Evolutionary conservation across 92 coral and sea anemone genomes (phyloP), one percentile per base, ranked within the genome.

Genomic region (Epizoanthus illoricatus): DNA sequence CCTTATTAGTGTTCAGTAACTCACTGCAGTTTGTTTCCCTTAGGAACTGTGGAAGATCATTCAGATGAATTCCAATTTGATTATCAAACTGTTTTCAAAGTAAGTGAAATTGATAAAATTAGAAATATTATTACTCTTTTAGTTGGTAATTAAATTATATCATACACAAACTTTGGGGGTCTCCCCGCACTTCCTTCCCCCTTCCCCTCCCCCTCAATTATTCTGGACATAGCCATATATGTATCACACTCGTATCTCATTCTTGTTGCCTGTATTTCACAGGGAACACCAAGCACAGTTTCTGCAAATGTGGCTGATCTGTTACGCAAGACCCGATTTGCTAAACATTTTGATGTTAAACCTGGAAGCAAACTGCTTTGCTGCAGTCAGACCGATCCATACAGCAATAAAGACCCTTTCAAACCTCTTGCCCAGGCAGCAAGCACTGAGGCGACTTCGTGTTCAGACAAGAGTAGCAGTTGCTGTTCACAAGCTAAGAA

Each of bases 11-110:
- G 18, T 2, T 40, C 10, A 33, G 21, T 63, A 24, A 10, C 18
- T 16, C 67, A 56, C 39, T 2, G 40, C n/a, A 13, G 5, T 21
- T 64, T 5, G 11, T 56, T 41, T 24, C 21, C 52, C 5, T 63
- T 13, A 94, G 98, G 97, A 84, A 65, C 97, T 2, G 88, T 94
- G 55, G 84, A 68, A 16, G 90, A 86, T 80, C 84, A 71, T 80
- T 89, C 98, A 19, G 92, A 85, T 5, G 88, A 90, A 63, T 90
- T 92, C 87, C 84, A 90, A 84, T 94, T 92, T 84, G 90, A 87
- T 69, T 79, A 84, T n/a, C 63, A 80, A 63, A 86, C 84, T 42
- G 85, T 71, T 45, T 89, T 94, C 52, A 92, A 90, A 84, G 98
- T 94, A 87, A 36, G 91, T 76, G 55, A 83, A 16, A 5, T 16